These are phyloP conservation scores for Cheilosia pagana DNA, from an alignment of 2,888 invertebrate species.

Conservation along the genomic window DNA sequence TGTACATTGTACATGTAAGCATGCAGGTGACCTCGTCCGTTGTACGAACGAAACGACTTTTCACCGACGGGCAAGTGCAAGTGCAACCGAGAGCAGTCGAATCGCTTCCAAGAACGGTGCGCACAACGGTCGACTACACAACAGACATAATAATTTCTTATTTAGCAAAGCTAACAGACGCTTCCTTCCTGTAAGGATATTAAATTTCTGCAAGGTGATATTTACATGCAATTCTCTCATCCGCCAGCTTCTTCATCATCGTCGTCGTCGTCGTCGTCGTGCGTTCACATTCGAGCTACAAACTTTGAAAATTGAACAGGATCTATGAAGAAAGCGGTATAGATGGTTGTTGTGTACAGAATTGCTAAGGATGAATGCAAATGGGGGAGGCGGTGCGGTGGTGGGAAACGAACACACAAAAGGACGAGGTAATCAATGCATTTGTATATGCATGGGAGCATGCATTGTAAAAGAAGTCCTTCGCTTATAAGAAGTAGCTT, in stretches of 20 bases:
- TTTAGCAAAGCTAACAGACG: constrained; percentile 74
- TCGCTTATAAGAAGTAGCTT: constrained; percentile 33
- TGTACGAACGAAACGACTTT: neutral
- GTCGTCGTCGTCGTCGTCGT: constrained; percentile 14
- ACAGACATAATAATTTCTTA: constrained; percentile 72
- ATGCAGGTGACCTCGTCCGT: constrained; percentile 52
- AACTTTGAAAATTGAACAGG: constrained; percentile 43
- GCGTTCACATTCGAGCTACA: neutral
- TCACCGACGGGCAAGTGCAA: neutral
- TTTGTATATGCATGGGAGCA: constrained; percentile 71
- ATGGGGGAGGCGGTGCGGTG: constrained; percentile 11
- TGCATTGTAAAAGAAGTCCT: constrained; percentile 57
- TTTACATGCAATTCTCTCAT: constrained; percentile 62
- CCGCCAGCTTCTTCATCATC: constrained; percentile 17
- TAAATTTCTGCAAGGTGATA: constrained; percentile 71
- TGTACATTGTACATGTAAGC: constrained; percentile 6
- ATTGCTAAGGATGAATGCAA: constrained; percentile 38
- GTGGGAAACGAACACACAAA: constrained; percentile 9
- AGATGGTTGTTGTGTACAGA: constrained; percentile 24
- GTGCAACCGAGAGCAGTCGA: constrained; percentile 22
- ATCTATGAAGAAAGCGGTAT: constrained; percentile 37
- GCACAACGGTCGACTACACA: constrained; percentile 32
- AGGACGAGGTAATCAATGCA: constrained; percentile 73
- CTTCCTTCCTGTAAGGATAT: constrained; percentile 70
- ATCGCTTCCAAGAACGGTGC: constrained; percentile 12